A percentile compares a stretch with the other conserved stretches of the same genome.
Conservation (phyloP, 2,113 vertebrate species). For the Phalacrocorax brasilianus region DNA sequence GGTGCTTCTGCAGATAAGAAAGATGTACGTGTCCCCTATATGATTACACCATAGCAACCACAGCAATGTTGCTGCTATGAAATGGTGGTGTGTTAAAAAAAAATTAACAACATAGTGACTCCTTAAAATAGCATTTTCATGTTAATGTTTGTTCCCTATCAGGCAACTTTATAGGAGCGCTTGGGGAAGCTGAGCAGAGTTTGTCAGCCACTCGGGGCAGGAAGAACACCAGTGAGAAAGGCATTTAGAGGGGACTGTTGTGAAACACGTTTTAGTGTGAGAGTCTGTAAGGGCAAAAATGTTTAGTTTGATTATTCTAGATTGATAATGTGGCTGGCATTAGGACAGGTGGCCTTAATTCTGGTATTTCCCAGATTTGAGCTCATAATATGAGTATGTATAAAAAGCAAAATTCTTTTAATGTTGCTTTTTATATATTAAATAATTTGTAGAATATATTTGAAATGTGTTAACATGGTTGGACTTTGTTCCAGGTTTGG, state of each 20-base stretch:
- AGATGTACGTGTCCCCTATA: fast-evolving
- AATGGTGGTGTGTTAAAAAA: neutral
- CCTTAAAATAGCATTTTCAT: neutral
- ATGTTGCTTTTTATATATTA: neutral
- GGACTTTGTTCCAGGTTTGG: neutral
- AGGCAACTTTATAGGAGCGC: neutral
- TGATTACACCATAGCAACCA: neutral
- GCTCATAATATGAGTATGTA: neutral
- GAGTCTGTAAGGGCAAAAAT: neutral
- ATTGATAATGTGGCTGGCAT: neutral
- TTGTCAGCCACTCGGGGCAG: fast-evolving
- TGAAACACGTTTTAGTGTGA: neutral
- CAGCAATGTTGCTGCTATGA: neutral
- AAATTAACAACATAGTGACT: neutral
- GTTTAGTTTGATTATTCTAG: neutral
- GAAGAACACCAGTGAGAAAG: fast-evolving
- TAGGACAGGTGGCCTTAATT: neutral
- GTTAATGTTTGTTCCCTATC: fast-evolving
- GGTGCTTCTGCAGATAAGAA: fast-evolving
- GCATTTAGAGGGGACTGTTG: neutral
- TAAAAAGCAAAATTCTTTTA: neutral
- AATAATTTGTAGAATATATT: neutral
- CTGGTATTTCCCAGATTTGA: neutral
- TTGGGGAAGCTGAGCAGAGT: neutral
- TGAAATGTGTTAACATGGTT: neutral